phyloP scores from a whole-genome alignment of 2,888 invertebrate genomes.

The Torymus auratus region DNA sequence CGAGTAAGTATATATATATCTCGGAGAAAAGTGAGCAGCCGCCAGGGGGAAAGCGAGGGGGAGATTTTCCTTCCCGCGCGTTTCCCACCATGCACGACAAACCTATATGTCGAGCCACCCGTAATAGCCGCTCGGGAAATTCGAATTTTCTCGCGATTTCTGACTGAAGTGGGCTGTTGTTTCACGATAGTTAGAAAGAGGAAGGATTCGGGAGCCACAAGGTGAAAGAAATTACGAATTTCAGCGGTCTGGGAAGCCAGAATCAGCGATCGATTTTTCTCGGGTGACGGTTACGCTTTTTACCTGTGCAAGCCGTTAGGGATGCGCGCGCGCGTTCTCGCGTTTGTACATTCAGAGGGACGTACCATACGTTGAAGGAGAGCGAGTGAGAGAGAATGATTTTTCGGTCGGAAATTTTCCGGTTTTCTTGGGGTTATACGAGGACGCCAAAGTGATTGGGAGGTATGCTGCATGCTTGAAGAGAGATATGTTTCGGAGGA shows the following conservation, averaged over 20 bases:
- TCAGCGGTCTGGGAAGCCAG: background rate
- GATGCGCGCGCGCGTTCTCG: too few relatives aligned
- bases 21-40: background rate
- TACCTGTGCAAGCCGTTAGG: too few relatives aligned
- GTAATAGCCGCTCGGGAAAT: conserved; percentile 16
- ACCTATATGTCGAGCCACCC: background rate
- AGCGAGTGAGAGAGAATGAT: too few relatives aligned
- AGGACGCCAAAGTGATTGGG: too few relatives aligned
- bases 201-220: background rate
- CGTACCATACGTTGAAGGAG: too few relatives aligned
- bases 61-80: conserved; percentile 44
- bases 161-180: conserved; percentile 54
- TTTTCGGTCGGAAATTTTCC: too few relatives aligned
- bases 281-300: conserved; percentile 30
- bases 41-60: background rate
- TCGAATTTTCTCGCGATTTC: conserved; percentile 47
- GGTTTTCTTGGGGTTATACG: too few relatives aligned
- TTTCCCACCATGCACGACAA: conserved; percentile 32
- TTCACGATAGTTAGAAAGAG: background rate
- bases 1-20: too few relatives aligned
- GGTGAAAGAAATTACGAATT: background rate
- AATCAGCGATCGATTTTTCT: conserved; percentile 32
- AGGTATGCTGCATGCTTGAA: too few relatives aligned
- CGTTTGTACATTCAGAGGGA: too few relatives aligned
- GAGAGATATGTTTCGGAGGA: too few relatives aligned